Evolutionary conservation across 2,797 vertebrate species (phyloP).

Genomic region (Toxotes lorentzi): DNA sequence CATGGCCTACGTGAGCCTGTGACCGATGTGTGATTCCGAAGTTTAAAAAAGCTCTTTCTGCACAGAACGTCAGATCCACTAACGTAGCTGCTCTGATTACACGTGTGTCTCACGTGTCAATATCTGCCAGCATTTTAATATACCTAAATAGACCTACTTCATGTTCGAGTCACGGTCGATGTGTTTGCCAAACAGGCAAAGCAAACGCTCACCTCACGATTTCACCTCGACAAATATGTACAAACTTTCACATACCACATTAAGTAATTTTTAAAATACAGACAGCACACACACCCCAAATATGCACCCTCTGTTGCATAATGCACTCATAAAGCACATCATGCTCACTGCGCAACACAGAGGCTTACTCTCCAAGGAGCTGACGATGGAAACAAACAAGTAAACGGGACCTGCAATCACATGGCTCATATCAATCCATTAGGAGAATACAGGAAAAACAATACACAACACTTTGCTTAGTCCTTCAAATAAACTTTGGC

Average conservation of each 20-base stretch:
- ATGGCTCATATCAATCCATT: neutral
- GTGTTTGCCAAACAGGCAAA: neutral
- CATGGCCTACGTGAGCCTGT: conserved; percentile 21
- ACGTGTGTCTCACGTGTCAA: neutral
- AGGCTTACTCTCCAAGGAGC: conserved; percentile 39
- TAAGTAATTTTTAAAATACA: neutral
- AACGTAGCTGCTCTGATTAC: neutral
- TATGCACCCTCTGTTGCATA: neutral
- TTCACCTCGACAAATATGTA: neutral
- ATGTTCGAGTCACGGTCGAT: neutral
- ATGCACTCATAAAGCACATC: neutral
- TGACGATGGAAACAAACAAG: conserved; percentile 28
- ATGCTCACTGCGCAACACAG: neutral
- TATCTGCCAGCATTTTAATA: conserved; percentile 1
- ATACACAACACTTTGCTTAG: neutral
- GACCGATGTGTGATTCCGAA: neutral
- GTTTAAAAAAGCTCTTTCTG: neutral
- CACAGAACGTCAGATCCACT: no score
- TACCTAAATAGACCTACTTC: neutral
- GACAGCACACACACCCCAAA: neutral
- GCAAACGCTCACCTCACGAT: conserved; percentile 10
- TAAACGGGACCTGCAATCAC: neutral
- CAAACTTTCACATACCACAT: neutral
- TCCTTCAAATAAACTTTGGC: neutral
- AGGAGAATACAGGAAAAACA: neutral